phyloP scores from a whole-genome alignment of 2,797 vertebrate genomes.

The Schizopygopsis malacanthus region DNA sequence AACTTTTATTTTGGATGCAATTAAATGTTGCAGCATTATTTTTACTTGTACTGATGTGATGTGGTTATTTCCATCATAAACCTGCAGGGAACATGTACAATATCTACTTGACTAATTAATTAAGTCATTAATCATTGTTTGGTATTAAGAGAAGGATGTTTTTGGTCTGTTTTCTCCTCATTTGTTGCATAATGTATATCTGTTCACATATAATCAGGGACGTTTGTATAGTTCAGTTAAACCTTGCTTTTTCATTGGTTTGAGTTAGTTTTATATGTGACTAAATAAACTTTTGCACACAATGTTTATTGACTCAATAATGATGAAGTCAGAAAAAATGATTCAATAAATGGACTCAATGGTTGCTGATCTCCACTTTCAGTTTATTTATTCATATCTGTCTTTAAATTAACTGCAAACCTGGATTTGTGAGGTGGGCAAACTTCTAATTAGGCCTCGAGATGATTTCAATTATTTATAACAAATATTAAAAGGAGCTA shows the following conservation, averaged over 20 bases:
- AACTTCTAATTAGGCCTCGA: not conserved
- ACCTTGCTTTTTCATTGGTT: not conserved
- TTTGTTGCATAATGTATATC: not conserved
- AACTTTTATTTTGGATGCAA: no score
- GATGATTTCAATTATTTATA: not conserved
- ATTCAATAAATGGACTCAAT: not conserved
- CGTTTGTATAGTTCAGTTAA: not conserved
- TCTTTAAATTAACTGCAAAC: not conserved
- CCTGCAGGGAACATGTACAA: slow-evolving; percentile 12
- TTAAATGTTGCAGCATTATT: no score
- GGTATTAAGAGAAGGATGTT: not conserved
- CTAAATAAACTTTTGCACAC: slow-evolving; percentile 12
- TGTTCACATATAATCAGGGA: not conserved
- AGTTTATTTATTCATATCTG: not conserved
- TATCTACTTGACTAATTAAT: not conserved
- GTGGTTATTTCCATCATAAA: not conserved
- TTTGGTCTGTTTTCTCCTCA: not conserved
- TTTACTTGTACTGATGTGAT: not conserved
- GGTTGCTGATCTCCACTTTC: not conserved
- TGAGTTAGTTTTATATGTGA: not conserved
- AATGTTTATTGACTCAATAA: not conserved
- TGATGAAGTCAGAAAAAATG: not conserved
- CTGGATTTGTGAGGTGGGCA: not conserved
- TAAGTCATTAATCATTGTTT: not conserved
- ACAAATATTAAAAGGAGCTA: not conserved